Evolutionary conservation across 2,113 vertebrate genomes (phyloP).

Genomic region (Aythya baeri): DNA sequence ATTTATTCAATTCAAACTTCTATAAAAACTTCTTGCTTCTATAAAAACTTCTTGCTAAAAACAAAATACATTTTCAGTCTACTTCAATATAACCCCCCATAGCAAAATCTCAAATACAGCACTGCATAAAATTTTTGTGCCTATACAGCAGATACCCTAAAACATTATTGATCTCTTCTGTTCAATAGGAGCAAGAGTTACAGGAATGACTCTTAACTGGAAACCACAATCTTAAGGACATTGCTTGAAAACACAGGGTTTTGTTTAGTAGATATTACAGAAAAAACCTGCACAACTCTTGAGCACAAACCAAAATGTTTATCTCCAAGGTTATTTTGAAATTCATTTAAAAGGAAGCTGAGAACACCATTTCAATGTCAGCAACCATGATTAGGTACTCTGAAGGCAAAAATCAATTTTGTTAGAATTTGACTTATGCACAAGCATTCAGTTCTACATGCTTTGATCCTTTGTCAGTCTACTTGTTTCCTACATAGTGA

Average conservation of each 20-base stretch:
- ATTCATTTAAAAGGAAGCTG: not conserved
- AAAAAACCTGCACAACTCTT: not conserved
- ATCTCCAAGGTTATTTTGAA: not conserved
- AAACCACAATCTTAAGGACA: not conserved
- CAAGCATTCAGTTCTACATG: not conserved
- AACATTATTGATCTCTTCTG: slow-evolving; percentile 13
- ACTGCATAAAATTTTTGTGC: not conserved
- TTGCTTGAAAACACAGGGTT: not conserved
- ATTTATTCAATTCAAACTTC: not conserved
- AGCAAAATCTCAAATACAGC: not conserved
- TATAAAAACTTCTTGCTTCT: not conserved
- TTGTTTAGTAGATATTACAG: not conserved
- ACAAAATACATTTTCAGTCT: not conserved
- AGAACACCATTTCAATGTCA: not conserved
- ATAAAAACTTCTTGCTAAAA: not conserved
- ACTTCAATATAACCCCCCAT: not conserved
- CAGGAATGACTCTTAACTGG: slow-evolving; percentile 11
- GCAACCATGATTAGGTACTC: not conserved
- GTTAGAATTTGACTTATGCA: not conserved
- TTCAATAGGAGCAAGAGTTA: not conserved
- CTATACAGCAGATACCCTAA: not conserved
- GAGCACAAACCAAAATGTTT: not conserved
- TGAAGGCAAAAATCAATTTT: not conserved
- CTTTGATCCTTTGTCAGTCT: not conserved
- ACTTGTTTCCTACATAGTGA: not conserved